Base-by-base conservation (phyloP, 2,113 vertebrate species). In the Corythornis cristatus region DNA sequence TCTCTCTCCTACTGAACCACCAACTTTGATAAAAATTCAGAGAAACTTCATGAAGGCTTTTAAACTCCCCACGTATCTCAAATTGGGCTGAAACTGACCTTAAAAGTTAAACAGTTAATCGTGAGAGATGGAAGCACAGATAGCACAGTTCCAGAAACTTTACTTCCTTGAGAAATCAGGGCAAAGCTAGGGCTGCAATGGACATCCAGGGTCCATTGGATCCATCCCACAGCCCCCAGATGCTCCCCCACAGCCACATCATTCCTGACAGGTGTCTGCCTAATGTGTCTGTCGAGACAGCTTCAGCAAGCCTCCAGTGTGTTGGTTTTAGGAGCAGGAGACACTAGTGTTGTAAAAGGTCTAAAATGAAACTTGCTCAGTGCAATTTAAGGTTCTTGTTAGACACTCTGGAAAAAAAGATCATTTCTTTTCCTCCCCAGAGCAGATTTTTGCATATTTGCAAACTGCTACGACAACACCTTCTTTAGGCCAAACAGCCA, bases 331-430 rank as follows among this genome's bases (percentile, higher is more conserved):
- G 28, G 57, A 82, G 33, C 2, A 0, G 35, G 42, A 73, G 50
- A 83, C 76, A 50, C 21, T 4, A 43, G n/a, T 26, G 23, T 5
- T 77, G 28, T 61, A 57, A n/a, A 77, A 74, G 28, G n/a, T 61
- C 67, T 46, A 62, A 15, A 2, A 3, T 18, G 56, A 93, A 42
- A 64, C 53, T 45, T 84, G 48, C 23, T 12, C 56, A 61, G 56
- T 40, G 54, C 42, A 50, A 51, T 80, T 80, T 65, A 83, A 92
- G 35, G n/a, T 40, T 80, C 64, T 60, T 45, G 29, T 60, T 80
- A 57, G 61, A 50, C 68, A 83, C 40, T 40, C 68, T 92, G 77
- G 84, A 86, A 77, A 95, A 92, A 92, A 31, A 73, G 29, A 91
- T 81, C 48, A 81, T 62, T 83, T 60, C 23, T 90, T 37, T 42